These are phyloP conservation scores for Olivierus martensii DNA, from an alignment of 1,140 invertebrate genomes.

Conservation along the genomic window DNA sequence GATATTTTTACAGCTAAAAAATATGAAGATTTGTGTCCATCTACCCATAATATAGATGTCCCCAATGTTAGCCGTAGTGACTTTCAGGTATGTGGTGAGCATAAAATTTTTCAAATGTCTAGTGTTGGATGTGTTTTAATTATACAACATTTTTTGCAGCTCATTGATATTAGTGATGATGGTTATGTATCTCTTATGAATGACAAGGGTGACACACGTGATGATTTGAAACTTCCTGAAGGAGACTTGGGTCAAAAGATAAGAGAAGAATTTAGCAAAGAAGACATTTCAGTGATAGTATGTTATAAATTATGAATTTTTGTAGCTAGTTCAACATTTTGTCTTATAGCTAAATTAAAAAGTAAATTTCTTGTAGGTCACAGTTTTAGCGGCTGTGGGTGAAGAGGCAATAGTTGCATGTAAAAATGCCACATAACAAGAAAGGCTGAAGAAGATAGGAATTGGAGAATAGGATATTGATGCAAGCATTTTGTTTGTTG, in stretches of 20 bases:
- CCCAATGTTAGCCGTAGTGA: slow-evolving; percentile 95
- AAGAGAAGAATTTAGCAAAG: slow-evolving; percentile 23
- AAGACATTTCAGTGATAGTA: slow-evolving; percentile 20
- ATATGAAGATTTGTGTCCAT: slow-evolving; percentile 99
- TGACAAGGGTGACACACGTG: slow-evolving; percentile 83
- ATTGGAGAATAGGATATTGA: no score
- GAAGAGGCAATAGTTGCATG: slow-evolving; percentile 26
- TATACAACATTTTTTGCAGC: slow-evolving; percentile 28
- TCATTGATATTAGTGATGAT: slow-evolving; percentile 86
- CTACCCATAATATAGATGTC: slow-evolving; percentile 99
- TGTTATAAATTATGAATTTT: no score
- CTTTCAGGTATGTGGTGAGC: slow-evolving; percentile 52
- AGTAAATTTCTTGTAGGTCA: no score
- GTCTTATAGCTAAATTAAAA: no score
- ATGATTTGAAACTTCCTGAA: slow-evolving; percentile 90
- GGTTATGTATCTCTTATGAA: slow-evolving; percentile 82
- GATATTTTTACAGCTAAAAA: slow-evolving; percentile 96
- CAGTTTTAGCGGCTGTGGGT: slow-evolving; percentile 24
- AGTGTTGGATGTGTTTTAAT: not conserved
- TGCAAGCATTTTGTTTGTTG: no score
- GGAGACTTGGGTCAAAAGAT: slow-evolving; percentile 58
- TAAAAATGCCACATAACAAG: slow-evolving; percentile 19
- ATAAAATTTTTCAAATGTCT: not conserved
- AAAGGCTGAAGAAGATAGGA: not conserved
- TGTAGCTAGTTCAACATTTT: no score